These are phyloP conservation scores for Vanacampus margaritifer DNA, from an alignment of 2,113 vertebrate species.

Conservation along the genomic window DNA sequence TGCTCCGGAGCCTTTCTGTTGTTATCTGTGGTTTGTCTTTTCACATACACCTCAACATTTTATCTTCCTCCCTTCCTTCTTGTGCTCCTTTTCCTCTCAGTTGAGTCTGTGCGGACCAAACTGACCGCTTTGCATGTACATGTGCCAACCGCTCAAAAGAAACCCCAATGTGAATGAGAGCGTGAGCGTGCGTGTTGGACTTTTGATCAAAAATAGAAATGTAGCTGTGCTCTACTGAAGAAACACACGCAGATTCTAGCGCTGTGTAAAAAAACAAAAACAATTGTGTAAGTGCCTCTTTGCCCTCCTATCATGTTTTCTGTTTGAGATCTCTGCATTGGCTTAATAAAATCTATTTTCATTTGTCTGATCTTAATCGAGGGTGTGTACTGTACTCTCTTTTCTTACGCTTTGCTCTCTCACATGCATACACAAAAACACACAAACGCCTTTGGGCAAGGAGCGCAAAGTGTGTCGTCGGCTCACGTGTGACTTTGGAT, in stretches of 20 bases:
- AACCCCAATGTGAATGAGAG: conserved; percentile 38
- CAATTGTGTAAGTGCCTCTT: conserved; percentile 65
- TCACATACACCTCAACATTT: conserved; percentile 44
- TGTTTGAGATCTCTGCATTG: conserved; percentile 39
- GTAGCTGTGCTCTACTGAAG: conserved; percentile 46
- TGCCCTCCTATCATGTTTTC: conserved; percentile 35
- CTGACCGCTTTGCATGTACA: conserved; percentile 90
- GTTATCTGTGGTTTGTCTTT: conserved; percentile 45
- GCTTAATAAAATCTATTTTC: conserved; percentile 55
- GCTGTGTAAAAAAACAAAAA: conserved; percentile 39
- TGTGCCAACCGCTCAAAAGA: conserved; percentile 81
- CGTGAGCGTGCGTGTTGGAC: conserved; percentile 38
- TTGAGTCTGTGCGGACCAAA: conserved; percentile 64
- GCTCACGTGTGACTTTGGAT: not conserved
- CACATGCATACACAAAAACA: not conserved
- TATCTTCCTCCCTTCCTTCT: conserved; percentile 47
- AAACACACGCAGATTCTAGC: conserved; percentile 31
- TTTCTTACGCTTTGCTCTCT: conserved; percentile 9
- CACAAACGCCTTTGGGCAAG: not conserved
- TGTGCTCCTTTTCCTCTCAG: conserved; percentile 10
- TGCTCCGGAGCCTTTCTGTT: conserved; percentile 76
- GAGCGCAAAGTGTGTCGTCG: not conserved
- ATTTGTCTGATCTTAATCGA: conserved; percentile 37
- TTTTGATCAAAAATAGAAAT: conserved; percentile 28
- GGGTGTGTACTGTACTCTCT: conserved; percentile 31